Evolutionary conservation across 2,797 vertebrate species (phyloP).

Genomic region (Pagetopsis macropterus): DNA sequence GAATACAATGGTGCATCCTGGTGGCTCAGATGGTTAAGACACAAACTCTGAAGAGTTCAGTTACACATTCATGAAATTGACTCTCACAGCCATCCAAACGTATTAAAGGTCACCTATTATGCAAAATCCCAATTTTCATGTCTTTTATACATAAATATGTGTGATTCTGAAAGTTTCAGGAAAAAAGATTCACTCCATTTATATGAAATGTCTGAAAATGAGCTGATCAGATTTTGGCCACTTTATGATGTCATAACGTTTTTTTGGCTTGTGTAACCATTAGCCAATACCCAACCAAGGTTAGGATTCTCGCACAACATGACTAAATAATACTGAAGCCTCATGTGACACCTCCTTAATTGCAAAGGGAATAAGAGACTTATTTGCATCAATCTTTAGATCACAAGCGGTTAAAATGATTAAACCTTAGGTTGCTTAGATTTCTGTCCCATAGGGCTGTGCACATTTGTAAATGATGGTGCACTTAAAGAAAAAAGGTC

Average conservation of each 20-base stretch:
- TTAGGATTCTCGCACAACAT: neutral
- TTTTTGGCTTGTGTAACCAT: too few species aligned
- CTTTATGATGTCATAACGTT: too few species aligned
- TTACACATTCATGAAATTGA: too few species aligned
- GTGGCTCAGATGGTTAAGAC: slow-evolving; percentile 28
- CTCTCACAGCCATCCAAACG: neutral
- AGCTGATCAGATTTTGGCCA: too few species aligned
- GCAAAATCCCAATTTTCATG: too few species aligned
- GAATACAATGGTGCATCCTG: slow-evolving; percentile 38
- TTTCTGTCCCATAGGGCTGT: neutral
- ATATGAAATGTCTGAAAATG: too few species aligned
- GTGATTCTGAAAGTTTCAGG: too few species aligned
- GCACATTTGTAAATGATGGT: neutral
- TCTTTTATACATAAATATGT: too few species aligned
- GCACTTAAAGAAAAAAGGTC: neutral
- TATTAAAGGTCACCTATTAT: neutral
- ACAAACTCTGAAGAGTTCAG: slow-evolving; percentile 1
- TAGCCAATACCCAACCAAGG: too few species aligned
- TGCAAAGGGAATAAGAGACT: slow-evolving; percentile 2
- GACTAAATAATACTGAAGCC: too few species aligned
- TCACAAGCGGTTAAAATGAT: neutral
- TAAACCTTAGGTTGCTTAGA: neutral
- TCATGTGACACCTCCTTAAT: neutral
- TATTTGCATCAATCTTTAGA: neutral
- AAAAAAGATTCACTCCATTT: too few species aligned